Evolutionary conservation across 2,797 vertebrate species (phyloP), one percentile per base, ranked within the genome.

Genomic region (Petrocephalus schoutedeni): DNA sequence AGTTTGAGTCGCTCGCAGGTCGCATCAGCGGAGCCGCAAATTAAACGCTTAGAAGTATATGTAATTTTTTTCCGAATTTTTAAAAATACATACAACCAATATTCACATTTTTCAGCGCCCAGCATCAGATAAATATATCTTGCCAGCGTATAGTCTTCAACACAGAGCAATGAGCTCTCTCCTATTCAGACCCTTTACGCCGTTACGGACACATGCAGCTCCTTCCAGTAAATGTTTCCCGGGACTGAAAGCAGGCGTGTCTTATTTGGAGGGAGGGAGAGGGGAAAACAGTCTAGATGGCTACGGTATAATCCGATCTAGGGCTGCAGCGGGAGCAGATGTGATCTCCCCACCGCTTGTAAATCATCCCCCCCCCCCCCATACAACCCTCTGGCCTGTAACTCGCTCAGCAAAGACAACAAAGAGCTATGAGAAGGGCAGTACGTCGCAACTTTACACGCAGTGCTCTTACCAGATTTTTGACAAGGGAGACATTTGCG

Each of bases 151-250:
- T 4, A 74, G 32, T 54, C n/a, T 83, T 83, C 8, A 8, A 83
- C n/a, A 54, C 21, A 83, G 80, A 83, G 21, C 80, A 21, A 23
- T 28, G 45, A 53, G 21, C 45, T 49, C 49, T 83, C 41, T 85
- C 16, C 54, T 23, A 16, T 12, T 89, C 86, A 84, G 32, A 91
- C 88, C 86, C 58, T 87, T 89, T 91, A 91, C 92, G 93, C 88
- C 85, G 86, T n/a, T 88, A 67, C 85, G 21, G 32, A 45, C 85
- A 49, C 57, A 41, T 86, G 16, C 16, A 86, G 87, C 91, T 91
- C 89, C 94, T 95, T 94, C 92, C 94, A 95, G 91, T 88, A 91
- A 94, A 32, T 88, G 92, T 96, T 96, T 95, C 93, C 94, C 95
- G 95, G 95, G 94, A 91, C 90, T 93, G 90, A 87, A 85, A 84